Percentiles rank a stretch among this genome's conserved stretches.
These are phyloP conservation scores for Copidosoma floridanum DNA, from an alignment of 1,140 invertebrate species.

Conservation along the genomic window DNA sequence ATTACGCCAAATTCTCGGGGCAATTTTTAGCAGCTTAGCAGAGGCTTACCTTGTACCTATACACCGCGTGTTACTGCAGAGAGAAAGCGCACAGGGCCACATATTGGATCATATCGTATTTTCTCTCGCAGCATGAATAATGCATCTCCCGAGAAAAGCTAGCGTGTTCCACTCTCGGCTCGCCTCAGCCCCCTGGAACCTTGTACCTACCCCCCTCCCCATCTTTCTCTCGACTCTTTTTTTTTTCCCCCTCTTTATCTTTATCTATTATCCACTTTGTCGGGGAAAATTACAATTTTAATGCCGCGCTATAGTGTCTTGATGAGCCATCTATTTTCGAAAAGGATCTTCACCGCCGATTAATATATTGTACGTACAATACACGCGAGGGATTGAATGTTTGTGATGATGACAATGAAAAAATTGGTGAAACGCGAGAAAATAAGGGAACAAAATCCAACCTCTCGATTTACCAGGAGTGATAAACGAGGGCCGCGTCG, in stretches of 20 bases:
- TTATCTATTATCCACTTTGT: slow-evolving; percentile 22
- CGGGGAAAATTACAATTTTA: slow-evolving; percentile 11
- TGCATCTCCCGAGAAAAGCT: slow-evolving; percentile 46
- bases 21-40: slow-evolving; percentile 56
- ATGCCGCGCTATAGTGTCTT: too few relatives aligned
- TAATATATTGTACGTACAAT: too few relatives aligned
- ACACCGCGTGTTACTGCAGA: not conserved
- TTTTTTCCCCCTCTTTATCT: slow-evolving; percentile 29
- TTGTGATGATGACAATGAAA: too few relatives aligned
- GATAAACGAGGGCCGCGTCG: too few relatives aligned
- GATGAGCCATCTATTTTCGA: too few relatives aligned
- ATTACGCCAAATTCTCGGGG: slow-evolving; percentile 52
- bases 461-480: too few relatives aligned
- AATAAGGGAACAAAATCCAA: too few relatives aligned
- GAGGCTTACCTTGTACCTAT: slow-evolving; percentile 27
- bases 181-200: too few relatives aligned
- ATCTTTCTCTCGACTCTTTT: slow-evolving; percentile 15
- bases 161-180: slow-evolving; percentile 30
- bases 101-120: slow-evolving; percentile 59
- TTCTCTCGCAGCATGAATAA: slow-evolving; percentile 55
- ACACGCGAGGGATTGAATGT: too few relatives aligned
- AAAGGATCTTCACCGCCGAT: too few relatives aligned
- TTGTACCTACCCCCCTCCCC: slow-evolving; percentile 17
- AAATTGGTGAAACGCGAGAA: too few relatives aligned
- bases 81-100: slow-evolving; percentile 37